phyloP scores from a whole-genome alignment of 2,113 vertebrate species.

The Cyanistes caeruleus region DNA sequence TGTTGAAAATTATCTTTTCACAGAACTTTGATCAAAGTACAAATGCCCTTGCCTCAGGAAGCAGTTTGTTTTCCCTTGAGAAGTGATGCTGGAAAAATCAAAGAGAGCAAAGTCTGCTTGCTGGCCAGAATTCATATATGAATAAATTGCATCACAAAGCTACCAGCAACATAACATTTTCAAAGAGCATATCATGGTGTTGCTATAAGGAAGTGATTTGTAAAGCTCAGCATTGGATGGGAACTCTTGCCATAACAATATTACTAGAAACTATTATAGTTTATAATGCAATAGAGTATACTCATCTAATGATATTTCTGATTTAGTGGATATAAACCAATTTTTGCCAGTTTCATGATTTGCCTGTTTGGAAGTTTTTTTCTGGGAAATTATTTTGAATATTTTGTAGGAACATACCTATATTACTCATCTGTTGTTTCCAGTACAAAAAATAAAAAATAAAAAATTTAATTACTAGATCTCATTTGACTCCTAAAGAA shows the following conservation, averaged over 20 bases:
- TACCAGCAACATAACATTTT: not conserved
- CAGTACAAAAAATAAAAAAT: not conserved
- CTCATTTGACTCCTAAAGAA: not conserved
- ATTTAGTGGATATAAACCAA: not conserved
- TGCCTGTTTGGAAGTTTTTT: not conserved
- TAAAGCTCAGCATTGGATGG: not conserved
- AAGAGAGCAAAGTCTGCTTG: not conserved
- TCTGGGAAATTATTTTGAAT: not conserved
- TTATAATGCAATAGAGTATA: not conserved
- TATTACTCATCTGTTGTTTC: not conserved
- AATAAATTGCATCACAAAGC: not conserved
- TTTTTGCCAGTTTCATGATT: not conserved
- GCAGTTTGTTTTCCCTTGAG: not conserved
- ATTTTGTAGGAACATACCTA: not conserved
- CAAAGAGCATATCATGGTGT: not conserved
- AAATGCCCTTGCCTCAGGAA: conserved; percentile 28
- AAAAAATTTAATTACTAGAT: not conserved
- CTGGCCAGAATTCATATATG: not conserved
- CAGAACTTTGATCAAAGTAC: conserved; percentile 32
- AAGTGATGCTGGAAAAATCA: conserved; percentile 10
- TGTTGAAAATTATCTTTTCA: conserved; percentile 30
- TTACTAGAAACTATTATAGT: not conserved
- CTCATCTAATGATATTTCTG: not conserved
- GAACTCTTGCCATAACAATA: not conserved
- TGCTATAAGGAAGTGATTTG: not conserved